These are phyloP conservation scores for Morone saxatilis DNA, from an alignment of 2,113 vertebrate genomes.

Conservation along the genomic window DNA sequence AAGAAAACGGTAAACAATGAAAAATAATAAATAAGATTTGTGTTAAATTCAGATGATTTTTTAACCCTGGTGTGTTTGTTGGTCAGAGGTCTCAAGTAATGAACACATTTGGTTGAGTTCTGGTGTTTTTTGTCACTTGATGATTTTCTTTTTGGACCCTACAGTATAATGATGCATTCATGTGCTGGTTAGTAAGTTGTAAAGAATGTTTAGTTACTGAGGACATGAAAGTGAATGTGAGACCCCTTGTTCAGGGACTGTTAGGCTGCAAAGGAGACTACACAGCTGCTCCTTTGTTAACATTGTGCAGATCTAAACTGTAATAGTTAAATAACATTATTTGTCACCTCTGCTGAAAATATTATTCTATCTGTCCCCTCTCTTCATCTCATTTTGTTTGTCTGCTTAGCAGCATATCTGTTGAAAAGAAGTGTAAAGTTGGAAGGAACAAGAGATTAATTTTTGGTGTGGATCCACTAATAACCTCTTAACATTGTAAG, in stretches of 20 bases:
- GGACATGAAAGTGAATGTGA: conserved; percentile 10
- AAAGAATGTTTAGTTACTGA: background rate
- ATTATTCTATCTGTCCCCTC: background rate
- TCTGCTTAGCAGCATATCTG: background rate
- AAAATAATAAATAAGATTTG: background rate
- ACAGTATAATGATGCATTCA: conserved; percentile 16
- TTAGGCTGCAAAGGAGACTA: background rate
- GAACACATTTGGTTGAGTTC: background rate
- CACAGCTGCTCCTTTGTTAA: background rate
- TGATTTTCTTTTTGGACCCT: background rate
- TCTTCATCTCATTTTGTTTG: background rate
- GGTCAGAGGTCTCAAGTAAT: background rate
- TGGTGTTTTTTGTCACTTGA: background rate
- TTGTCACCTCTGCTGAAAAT: background rate
- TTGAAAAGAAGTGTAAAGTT: background rate
- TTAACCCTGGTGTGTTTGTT: background rate
- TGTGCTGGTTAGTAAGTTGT: background rate
- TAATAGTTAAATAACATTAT: background rate
- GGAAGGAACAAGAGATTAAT: background rate
- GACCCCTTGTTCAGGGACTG: background rate
- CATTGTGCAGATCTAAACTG: background rate
- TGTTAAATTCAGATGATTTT: conserved; percentile 8
- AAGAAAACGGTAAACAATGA: background rate
- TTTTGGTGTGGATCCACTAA: background rate
- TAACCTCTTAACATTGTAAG: background rate